A percentile compares a stretch with the other conserved stretches of the same genome.
These are phyloP conservation scores for Anhinga anhinga DNA, from an alignment of 2,113 vertebrate species.

Conservation along the genomic window DNA sequence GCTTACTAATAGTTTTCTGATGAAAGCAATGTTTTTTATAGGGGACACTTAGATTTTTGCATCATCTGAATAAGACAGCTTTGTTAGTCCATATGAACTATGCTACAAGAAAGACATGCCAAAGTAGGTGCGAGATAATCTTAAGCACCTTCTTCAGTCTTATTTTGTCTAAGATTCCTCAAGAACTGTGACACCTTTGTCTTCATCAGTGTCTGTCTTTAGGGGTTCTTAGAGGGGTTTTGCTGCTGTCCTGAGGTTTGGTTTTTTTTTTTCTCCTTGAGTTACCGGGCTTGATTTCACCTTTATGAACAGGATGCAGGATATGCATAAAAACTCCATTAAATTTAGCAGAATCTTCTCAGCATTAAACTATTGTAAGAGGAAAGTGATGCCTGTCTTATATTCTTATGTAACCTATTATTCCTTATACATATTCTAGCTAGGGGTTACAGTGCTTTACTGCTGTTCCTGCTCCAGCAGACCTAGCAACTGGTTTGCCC, in stretches of 20 bases:
- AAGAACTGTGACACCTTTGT: not conserved
- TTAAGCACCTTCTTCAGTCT: not conserved
- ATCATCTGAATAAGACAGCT: not conserved
- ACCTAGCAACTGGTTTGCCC: not conserved
- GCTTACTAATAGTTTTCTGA: not conserved
- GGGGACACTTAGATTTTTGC: not conserved
- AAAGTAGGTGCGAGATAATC: not conserved
- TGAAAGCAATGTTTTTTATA: not conserved
- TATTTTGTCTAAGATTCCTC: not conserved
- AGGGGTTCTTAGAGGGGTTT: not conserved
- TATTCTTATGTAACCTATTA: not conserved
- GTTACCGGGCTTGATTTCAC: not conserved
- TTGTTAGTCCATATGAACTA: not conserved
- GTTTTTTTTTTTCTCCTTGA: not conserved
- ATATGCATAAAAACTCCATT: not conserved
- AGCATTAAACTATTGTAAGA: not conserved
- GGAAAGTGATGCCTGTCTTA: not conserved
- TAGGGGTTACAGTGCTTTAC: not conserved
- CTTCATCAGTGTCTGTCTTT: not conserved
- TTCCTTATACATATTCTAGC: not conserved
- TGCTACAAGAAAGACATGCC: not conserved
- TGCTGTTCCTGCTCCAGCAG: not conserved
- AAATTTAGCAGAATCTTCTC: not conserved
- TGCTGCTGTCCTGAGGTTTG: not conserved
- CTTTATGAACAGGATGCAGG: not conserved